Base-by-base conservation (phyloP, 2,888 invertebrate species). In the Andrena praecox region DNA sequence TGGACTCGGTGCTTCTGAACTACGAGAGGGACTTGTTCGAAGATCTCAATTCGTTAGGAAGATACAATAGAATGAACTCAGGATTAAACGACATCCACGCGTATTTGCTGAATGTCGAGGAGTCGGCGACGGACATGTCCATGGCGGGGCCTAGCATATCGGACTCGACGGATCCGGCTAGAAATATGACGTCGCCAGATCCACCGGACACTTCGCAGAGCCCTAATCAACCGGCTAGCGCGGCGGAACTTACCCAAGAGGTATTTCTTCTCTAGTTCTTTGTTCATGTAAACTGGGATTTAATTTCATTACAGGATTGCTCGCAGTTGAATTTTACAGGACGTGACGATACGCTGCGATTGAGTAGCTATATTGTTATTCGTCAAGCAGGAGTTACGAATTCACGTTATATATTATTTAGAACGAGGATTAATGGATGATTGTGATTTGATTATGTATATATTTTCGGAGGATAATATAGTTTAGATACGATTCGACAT, bases 21-120 rank as follows among this genome's bases (percentile, higher is more conserved):
- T 96, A 97, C 93, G 96, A 97, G 93, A 95, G 96, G 90, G 96
- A 96, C 93, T 94, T 96, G 87, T 97, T 97, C 92, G 97, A 96
- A 90, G 97, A 97, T 90, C 93, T 97, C 69, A 96, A 97, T 92
- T 96, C 96, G 2, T 94, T 97, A 64, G 97, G 97, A 2, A 93
- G 96, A 84, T 96, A 96, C 90, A 95, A 95, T 87, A 94, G 95
- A 93, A 86, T 94, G 93, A 94, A 94, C 89, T 91, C 95, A 85
- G 92, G 93, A 86, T 92, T 95, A 90, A 95, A 95, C 88, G 94
- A 95, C 93, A 95, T 95, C 87, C 96, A 94, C 74, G 96, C 96
- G 2, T 96, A 96, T 91, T 93, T 96, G 82, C 93, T 96, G 74
- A 96, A 96, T 91, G 94, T 96, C 10, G 95, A 95, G 78, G 93